These are phyloP conservation scores for Eubucco bourcierii DNA, from an alignment of 2,113 vertebrate species.

Conservation along the genomic window DNA sequence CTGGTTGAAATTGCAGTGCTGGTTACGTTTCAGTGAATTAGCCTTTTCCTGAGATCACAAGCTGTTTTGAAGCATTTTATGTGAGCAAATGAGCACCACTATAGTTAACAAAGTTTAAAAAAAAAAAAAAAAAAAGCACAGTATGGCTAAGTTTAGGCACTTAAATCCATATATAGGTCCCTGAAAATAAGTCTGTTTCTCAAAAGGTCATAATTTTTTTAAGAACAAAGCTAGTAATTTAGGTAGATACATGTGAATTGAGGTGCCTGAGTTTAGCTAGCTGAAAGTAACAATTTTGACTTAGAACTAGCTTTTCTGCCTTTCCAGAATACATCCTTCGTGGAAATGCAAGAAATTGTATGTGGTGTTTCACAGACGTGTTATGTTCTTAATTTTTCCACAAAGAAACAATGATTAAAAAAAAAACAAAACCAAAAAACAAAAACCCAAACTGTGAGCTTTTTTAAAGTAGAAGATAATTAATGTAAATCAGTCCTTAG, in stretches of 20 bases:
- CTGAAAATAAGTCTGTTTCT: constrained; percentile 13
- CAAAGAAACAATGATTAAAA: constrained; percentile 67
- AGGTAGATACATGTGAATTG: background rate
- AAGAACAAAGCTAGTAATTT: constrained; percentile 26
- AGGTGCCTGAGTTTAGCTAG: background rate
- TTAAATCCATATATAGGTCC: background rate
- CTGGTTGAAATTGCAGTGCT: background rate
- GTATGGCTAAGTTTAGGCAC: background rate
- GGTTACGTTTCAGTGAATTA: background rate
- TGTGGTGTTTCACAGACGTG: constrained; percentile 52
- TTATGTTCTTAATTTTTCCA: constrained; percentile 68
- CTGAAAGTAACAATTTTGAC: background rate
- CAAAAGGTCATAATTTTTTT: constrained; percentile 15
- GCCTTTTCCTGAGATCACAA: constrained; percentile 13
- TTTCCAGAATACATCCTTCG: constrained; percentile 46
- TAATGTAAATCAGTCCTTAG: constrained; percentile 75
- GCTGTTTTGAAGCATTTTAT: background rate
- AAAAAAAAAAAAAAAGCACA: too few relatives aligned
- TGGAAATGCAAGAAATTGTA: constrained; percentile 57
- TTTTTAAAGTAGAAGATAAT: constrained; percentile 77
- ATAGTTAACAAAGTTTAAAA: background rate
- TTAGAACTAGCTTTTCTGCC: background rate
- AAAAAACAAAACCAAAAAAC: background rate
- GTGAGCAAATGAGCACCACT: background rate
- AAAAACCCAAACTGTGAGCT: constrained; percentile 13